Base-by-base conservation (phyloP, 2,888 invertebrate species). In the Autographa gamma region DNA sequence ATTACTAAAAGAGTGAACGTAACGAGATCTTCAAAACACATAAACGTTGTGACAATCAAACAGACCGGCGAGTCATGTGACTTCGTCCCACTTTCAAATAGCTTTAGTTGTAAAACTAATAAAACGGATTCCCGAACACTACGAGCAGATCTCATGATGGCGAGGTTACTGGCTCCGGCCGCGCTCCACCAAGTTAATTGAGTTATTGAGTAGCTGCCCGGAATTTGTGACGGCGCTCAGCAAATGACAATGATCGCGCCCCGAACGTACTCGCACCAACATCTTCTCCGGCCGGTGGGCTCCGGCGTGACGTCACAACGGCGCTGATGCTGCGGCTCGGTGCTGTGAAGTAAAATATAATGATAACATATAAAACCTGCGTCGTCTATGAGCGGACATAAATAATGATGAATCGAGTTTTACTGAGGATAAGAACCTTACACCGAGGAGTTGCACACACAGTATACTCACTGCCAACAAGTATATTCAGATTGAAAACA, bases 61-160 rank as follows among this genome's bases (percentile, higher is more conserved):
- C 60, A 68, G 67, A 76, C 34, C 63, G 63, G 64, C 65, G 48
- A 77, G 66, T 61, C 67, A 63, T 61, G 68, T 74, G 54, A 74
- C 54, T 59, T 77, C 78, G 60, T 71, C 52, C 18, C 68, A 77
- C 67, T 74, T 71, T 8, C 54, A 70, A 77, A 77, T 77, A 68
- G 74, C 66, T 74, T 77, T 77, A 68, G 74, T 77, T 74, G 60
- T 66, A 18, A 41, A n/a, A 64, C 58, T 63, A 71, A 71, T 77
- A 68, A 66, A 18, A 34, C 60, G 65, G 66, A 59, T 71, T 54
- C 63, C 52, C n/a, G 64, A 69, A 25, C 61, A 69, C 62, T 70
- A 60, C 65, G 60, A 54, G 67, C 63, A 54, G 65, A 60, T 60
- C 52, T 60, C 14, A 54, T 60, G 54, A 56, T 13, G 54, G 11